Base-by-base conservation (phyloP, 1,140 invertebrate species). In the Pseudomyrmex sp. region DNA sequence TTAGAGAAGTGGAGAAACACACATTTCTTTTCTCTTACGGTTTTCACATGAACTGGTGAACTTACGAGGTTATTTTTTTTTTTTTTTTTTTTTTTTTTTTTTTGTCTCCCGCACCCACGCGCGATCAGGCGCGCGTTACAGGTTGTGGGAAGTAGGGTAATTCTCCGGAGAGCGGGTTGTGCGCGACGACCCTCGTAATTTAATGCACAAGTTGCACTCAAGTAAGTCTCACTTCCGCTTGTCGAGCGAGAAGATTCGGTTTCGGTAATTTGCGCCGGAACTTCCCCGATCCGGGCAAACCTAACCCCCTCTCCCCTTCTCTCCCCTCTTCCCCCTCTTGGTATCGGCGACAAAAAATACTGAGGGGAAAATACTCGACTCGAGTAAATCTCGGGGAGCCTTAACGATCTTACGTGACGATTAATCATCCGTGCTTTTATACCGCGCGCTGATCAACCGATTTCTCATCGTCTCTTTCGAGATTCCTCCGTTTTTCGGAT, bases 351-450 rank as follows among this genome's bases (percentile, higher is more conserved):
- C 13, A 56, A 52, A 69, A 82, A 75, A 88, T 83, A 63, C 85
- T 83, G 80, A 35, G 72, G 82, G 79, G 83, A 72, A 63, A 89
- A 89, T 80, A 58, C 52, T 65, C 73, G 44, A 63, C 26, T 84
- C 58, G 83, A 75, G 85, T 86, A 87, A 85, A 88, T 79, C 70
- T 12, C 61, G 48, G 90, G 90, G 88, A 84, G 85, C 80, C 86
- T 80, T 87, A 83, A 82, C 89, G 89, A 93, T 91, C 76, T 66
- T 66, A 44, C 20, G 84, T 86, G 91, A 93, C 93, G 93, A 94
- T 94, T 93, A 93, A 94, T 94, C 93, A 93, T 93, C 77, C 84
- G 69, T 70, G 85, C 86, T 91, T 89, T 91, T 92, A 91, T 93
- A 92, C 91, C 80, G 76, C 88, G 90, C 92, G 12, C 89, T 90